Evolutionary conservation across 2,113 vertebrate species (phyloP).

Genomic region (Astur gentilis): DNA sequence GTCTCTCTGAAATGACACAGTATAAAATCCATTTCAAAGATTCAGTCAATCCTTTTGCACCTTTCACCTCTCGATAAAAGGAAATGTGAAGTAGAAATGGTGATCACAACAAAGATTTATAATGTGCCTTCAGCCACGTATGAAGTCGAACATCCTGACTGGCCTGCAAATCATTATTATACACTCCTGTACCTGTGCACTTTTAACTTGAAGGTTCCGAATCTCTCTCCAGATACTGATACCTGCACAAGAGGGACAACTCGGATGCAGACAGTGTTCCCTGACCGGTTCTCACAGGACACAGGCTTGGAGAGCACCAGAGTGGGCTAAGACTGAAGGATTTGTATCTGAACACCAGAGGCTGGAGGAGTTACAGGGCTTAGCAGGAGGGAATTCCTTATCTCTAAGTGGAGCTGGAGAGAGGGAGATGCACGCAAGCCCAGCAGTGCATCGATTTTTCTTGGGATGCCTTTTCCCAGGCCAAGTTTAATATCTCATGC

Average conservation of each 20-base stretch:
- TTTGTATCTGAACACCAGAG: not conserved
- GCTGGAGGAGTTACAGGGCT: not conserved
- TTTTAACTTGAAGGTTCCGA: not conserved
- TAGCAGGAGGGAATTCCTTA: not conserved
- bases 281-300: not conserved
- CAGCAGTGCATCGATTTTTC: not conserved
- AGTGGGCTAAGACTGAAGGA: not conserved
- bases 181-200: not conserved
- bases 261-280: fast-evolving
- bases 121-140: not conserved
- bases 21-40: not conserved
- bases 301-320: not conserved
- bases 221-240: not conserved
- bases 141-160: not conserved
- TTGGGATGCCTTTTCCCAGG: not conserved
- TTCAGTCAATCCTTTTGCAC: not conserved
- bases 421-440: not conserved
- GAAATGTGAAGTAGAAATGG: not conserved
- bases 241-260: not conserved
- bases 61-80: not conserved
- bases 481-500: not conserved
- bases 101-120: not conserved
- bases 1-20: not conserved
- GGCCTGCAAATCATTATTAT: not conserved
- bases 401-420: not conserved